These are phyloP conservation scores for Notamacropus eugenii DNA, from an alignment of 2,797 vertebrate species.

Conservation along the genomic window DNA sequence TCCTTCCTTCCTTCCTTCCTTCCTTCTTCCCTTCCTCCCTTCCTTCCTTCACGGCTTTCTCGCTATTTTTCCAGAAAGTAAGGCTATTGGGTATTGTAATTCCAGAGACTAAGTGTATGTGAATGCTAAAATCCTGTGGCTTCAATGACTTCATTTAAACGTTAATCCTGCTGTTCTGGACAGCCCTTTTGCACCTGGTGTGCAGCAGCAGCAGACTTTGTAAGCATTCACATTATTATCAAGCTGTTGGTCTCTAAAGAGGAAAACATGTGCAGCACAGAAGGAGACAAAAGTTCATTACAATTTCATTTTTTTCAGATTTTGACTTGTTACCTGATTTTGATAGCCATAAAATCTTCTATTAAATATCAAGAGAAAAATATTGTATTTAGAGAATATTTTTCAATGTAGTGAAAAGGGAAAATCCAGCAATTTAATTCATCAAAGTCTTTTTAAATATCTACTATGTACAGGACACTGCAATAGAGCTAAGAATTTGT, in stretches of 20 bases:
- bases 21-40: neutral
- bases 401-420: neutral
- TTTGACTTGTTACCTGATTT: neutral
- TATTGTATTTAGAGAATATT: neutral
- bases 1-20: neutral
- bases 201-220: conserved; percentile 9
- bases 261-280: neutral
- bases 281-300: neutral
- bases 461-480: too few relatives aligned
- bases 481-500: neutral
- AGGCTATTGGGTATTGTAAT: conserved; percentile 48
- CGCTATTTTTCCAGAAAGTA: conserved; percentile 48
- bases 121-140: conserved; percentile 36
- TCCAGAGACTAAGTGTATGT: neutral
- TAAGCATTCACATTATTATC: neutral
- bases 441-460: neutral
- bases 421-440: neutral
- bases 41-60: neutral
- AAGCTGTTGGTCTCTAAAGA: conserved; percentile 6
- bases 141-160: conserved; percentile 23
- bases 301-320: conserved; percentile 7
- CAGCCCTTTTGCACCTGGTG: conserved; percentile 1
- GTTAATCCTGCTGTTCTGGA: conserved; percentile 24
- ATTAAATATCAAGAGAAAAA: conserved; percentile 1
- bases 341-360: neutral